A percentile compares a stretch with the other conserved stretches of the same genome.
Conservation (phyloP, 2,888 invertebrate species). For the Eupithecia abbreviata region DNA sequence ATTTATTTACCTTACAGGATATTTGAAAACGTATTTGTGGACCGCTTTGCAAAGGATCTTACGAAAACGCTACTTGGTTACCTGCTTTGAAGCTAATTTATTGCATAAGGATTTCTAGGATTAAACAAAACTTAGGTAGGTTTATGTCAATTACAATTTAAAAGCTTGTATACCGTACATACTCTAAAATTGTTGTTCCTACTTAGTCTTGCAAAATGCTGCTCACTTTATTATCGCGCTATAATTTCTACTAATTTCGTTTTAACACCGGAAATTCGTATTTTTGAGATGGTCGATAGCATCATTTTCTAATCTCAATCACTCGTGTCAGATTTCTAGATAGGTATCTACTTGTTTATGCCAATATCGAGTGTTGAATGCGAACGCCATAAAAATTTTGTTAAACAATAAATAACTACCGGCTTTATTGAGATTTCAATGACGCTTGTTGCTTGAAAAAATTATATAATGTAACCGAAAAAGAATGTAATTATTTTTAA, state of each 20-base stretch:
- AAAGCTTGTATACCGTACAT: background rate
- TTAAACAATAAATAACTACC: too few species aligned
- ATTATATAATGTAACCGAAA: too few species aligned
- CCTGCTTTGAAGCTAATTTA: slow-evolving; percentile 28
- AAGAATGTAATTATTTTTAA: too few species aligned
- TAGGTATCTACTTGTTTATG: too few species aligned
- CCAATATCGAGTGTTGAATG: too few species aligned
- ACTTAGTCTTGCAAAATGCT: background rate
- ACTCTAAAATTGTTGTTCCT: background rate
- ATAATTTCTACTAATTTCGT: background rate
- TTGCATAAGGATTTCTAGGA: slow-evolving; percentile 13
- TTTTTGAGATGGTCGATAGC: background rate
- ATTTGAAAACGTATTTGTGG: slow-evolving; percentile 24
- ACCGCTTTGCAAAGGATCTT: slow-evolving; percentile 28
- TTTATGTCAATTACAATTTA: slow-evolving; percentile 3
- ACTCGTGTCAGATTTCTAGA: too few species aligned
- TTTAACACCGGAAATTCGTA: background rate
- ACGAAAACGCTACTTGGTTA: slow-evolving; percentile 27
- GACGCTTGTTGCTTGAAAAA: too few species aligned
- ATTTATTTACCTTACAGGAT: slow-evolving; percentile 18
- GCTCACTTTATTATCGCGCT: background rate
- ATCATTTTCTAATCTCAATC: background rate
- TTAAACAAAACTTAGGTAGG: slow-evolving; percentile 28
- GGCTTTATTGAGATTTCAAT: too few species aligned
- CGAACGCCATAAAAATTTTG: too few species aligned